Conservation (phyloP, 2,113 vertebrate genomes). For the Chaetodon auriga region DNA sequence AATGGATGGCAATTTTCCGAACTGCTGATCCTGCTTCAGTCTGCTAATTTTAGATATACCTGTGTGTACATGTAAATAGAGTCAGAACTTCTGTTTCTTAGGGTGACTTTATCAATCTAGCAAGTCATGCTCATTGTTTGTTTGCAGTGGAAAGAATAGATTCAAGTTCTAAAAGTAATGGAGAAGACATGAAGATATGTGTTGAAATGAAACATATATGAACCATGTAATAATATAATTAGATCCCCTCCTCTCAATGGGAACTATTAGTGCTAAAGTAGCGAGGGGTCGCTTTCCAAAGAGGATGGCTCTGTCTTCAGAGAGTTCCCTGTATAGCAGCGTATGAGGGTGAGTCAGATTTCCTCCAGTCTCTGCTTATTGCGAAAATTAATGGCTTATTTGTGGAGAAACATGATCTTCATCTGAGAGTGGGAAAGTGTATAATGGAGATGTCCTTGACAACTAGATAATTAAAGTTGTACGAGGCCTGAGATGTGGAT, state of each 20-base stretch:
- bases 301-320: neutral
- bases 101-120: neutral
- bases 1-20: neutral
- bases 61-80: neutral
- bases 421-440: neutral
- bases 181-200: neutral
- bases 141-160: neutral
- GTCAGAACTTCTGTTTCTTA: neutral
- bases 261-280: neutral
- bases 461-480: neutral
- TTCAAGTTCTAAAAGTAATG: neutral
- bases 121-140: neutral
- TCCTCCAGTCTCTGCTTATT: neutral
- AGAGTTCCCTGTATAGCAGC: neutral
- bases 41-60: neutral
- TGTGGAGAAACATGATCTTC: constrained; percentile 10
- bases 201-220: neutral
- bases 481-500: neutral
- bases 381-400: neutral
- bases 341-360: neutral
- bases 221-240: neutral
- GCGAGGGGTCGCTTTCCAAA: neutral
- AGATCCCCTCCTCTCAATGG: neutral
- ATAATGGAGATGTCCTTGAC: constrained; percentile 15
- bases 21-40: neutral